Evolutionary conservation across 2,797 vertebrate species (phyloP).

Genomic region (Diglossa cyanea): DNA sequence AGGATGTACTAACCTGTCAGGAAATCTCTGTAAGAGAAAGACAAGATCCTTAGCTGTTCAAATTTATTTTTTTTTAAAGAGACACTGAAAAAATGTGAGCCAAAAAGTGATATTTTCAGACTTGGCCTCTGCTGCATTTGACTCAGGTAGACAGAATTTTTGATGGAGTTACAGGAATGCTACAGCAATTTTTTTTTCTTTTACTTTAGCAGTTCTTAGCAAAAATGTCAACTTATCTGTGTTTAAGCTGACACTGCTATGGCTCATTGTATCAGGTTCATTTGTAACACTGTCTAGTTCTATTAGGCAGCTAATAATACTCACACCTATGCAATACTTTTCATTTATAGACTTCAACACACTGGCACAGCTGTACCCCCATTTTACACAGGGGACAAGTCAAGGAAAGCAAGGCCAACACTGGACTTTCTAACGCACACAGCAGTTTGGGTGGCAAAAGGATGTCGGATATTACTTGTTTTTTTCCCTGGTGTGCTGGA

Average conservation of each 20-base stretch:
- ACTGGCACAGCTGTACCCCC: background rate
- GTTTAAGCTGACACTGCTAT: background rate
- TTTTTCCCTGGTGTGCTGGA: conserved; percentile 11
- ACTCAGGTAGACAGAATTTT: background rate
- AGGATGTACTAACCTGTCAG: background rate
- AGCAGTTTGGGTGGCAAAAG: conserved; percentile 46
- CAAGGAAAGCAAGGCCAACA: background rate
- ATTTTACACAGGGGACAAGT: background rate
- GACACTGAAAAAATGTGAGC: background rate
- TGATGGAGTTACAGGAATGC: background rate
- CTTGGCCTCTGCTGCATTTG: background rate
- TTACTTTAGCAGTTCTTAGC: background rate
- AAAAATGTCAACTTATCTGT: background rate
- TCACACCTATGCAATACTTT: background rate
- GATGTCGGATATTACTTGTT: background rate
- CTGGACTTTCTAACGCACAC: background rate
- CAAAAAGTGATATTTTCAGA: background rate
- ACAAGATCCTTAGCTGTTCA: background rate
- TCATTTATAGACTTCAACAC: conserved; percentile 4
- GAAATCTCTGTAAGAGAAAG: background rate
- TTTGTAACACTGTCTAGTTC: background rate
- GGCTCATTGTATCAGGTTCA: background rate
- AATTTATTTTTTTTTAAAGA: background rate
- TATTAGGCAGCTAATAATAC: conserved; percentile 16
- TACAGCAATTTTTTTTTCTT: background rate